Evolutionary conservation across 1,140 invertebrate species (phyloP).

Genomic region (Uloborus diversus): DNA sequence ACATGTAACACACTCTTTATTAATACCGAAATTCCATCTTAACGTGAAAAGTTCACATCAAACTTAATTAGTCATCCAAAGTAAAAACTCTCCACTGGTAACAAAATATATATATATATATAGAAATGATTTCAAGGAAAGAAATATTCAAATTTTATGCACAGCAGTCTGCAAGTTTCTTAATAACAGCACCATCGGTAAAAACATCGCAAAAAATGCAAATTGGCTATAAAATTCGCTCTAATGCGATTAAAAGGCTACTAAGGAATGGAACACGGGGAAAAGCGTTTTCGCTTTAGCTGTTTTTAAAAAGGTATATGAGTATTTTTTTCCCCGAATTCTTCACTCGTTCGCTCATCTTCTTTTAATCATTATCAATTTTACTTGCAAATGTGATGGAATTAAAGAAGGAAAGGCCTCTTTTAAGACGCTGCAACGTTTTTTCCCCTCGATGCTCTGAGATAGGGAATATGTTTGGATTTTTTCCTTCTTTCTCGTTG

Average conservation of each 20-base stretch:
- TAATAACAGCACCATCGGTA: conserved; percentile 6
- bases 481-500: too few relatives aligned
- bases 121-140: background rate
- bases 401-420: too few relatives aligned
- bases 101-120: background rate
- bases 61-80: too few relatives aligned
- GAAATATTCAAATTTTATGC: conserved; percentile 26
- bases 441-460: too few relatives aligned
- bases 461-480: too few relatives aligned
- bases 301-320: background rate
- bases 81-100: too few relatives aligned
- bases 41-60: too few relatives aligned
- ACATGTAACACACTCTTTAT: too few relatives aligned
- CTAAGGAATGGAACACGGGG: conserved; percentile 1
- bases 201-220: conserved; percentile 10
- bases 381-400: conserved; percentile 26
- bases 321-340: too few relatives aligned
- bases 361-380: conserved; percentile 28
- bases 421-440: too few relatives aligned
- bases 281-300: conserved; percentile 4
- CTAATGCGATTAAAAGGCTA: conserved; percentile 30
- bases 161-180: background rate
- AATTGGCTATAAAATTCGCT: conserved; percentile 23
- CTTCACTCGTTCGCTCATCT: too few relatives aligned
- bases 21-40: too few relatives aligned